These are phyloP conservation scores for Macrostomum lignano DNA, from an alignment of 1,140 invertebrate genomes.

Conservation along the genomic window DNA sequence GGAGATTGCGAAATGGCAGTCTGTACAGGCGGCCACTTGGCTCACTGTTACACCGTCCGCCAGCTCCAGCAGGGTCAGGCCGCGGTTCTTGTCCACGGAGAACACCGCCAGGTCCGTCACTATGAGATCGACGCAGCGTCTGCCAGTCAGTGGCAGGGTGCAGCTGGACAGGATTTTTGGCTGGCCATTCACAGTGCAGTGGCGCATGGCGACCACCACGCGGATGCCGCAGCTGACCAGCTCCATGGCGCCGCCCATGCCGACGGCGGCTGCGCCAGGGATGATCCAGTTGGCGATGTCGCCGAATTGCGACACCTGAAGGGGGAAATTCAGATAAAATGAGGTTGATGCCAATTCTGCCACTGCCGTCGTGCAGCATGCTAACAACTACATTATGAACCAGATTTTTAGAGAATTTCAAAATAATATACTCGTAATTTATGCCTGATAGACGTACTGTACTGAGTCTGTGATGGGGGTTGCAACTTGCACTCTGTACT, in stretches of 20 bases:
- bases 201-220: conserved; percentile 5
- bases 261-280: conserved; percentile 8
- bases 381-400: conserved; percentile 3
- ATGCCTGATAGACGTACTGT: too few species aligned
- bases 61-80: conserved; percentile 7
- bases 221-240: conserved; percentile 4
- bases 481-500: too few species aligned
- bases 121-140: conserved; percentile 6
- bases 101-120: conserved; percentile 8
- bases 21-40: too few species aligned
- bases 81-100: conserved; percentile 6
- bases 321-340: conserved; percentile 8
- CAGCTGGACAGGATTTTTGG: conserved; percentile 8
- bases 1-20: too few species aligned
- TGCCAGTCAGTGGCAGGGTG: conserved; percentile 8
- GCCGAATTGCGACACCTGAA: conserved; percentile 9
- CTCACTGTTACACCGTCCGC: conserved; percentile 6
- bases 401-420: conserved; percentile 10
- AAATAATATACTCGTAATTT: conserved; percentile 8
- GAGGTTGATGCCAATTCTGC: conserved; percentile 7
- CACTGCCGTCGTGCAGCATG: neutral
- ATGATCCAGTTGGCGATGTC: conserved; percentile 10
- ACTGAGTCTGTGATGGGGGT: too few species aligned
- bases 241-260: conserved; percentile 10
- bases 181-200: conserved; percentile 3